Percentiles rank a stretch among this genome's conserved stretches.
Evolutionary conservation across 2,888 invertebrate species (phyloP).

Genomic region (Opisthograptis luteolata): DNA sequence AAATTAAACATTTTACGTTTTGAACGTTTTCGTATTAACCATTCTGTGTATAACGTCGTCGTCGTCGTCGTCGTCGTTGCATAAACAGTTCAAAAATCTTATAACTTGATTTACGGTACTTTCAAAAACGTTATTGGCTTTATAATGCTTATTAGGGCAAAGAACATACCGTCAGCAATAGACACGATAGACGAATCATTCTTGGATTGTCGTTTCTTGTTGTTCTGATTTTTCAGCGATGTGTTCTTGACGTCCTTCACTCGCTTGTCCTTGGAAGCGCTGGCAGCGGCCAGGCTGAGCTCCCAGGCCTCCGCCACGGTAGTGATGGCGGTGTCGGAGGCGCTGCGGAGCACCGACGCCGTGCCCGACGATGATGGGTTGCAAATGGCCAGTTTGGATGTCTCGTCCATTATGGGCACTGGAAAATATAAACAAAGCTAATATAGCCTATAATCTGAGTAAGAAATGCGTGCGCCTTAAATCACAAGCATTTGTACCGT

Average conservation of each 20-base stretch:
- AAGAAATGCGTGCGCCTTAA: too few species aligned
- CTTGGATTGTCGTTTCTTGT: constrained; percentile 68
- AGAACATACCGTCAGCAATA: constrained; percentile 58
- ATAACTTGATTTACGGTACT: too few species aligned
- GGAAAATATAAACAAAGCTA: too few species aligned
- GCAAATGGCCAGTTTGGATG: constrained; percentile 46
- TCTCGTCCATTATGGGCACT: constrained; percentile 69
- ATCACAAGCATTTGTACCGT: too few species aligned
- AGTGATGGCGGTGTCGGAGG: constrained; percentile 92
- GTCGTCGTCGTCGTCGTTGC: too few species aligned
- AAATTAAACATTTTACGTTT: too few species aligned
- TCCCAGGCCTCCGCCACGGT: constrained; percentile 91
- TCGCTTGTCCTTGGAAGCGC: constrained; percentile 94
- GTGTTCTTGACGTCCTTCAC: constrained; percentile 92
- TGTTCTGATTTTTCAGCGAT: constrained; percentile 69
- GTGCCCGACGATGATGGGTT: constrained; percentile 68
- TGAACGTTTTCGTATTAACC: too few species aligned
- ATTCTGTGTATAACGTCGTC: too few species aligned
- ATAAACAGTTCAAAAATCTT: too few species aligned
- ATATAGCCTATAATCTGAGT: too few species aligned
- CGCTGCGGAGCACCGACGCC: constrained; percentile 83
- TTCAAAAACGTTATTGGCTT: too few species aligned
- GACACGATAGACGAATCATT: constrained; percentile 54
- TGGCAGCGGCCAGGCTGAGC: constrained; percentile 93
- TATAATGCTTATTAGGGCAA: not conserved